Evolutionary conservation across 2,797 vertebrate species (phyloP).

Genomic region (Ctenopoma kingsleyae): DNA sequence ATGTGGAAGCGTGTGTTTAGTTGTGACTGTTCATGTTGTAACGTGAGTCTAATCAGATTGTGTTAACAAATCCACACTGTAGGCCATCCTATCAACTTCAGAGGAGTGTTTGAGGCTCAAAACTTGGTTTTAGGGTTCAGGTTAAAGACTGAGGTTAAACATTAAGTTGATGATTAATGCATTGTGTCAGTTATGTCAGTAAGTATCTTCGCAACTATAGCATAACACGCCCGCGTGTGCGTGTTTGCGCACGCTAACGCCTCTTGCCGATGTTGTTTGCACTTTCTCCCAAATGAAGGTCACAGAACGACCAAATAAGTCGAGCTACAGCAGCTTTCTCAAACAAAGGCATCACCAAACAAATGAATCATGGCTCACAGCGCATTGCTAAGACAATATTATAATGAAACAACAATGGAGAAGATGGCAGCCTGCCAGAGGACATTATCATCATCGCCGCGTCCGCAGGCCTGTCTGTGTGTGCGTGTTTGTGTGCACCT

Average conservation of each 20-base stretch:
- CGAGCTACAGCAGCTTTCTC: constrained; percentile 43
- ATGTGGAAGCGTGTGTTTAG: constrained; percentile 6
- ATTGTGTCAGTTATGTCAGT: too few relatives aligned
- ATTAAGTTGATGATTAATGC: neutral
- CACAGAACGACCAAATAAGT: constrained; percentile 42
- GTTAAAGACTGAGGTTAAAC: too few relatives aligned
- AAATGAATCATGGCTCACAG: constrained; percentile 68
- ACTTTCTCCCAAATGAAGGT: constrained; percentile 66
- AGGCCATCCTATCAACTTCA: neutral
- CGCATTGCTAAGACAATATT: constrained; percentile 67
- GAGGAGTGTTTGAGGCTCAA: neutral
- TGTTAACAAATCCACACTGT: too few relatives aligned
- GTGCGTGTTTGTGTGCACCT: constrained; percentile 13
- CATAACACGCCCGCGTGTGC: neutral
- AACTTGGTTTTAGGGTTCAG: neutral
- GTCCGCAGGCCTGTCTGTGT: constrained; percentile 11
- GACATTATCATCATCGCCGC: constrained; percentile 67
- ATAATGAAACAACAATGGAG: constrained; percentile 73
- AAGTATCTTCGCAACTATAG: neutral
- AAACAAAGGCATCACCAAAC: constrained; percentile 58
- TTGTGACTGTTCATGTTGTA: neutral
- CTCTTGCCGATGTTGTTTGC: constrained; percentile 39
- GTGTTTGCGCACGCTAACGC: constrained; percentile 10
- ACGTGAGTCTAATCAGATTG: neutral
- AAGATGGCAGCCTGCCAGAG: constrained; percentile 72